phyloP scores from a whole-genome alignment of 2,888 invertebrate genomes.

The Orthosia gothica region DNA sequence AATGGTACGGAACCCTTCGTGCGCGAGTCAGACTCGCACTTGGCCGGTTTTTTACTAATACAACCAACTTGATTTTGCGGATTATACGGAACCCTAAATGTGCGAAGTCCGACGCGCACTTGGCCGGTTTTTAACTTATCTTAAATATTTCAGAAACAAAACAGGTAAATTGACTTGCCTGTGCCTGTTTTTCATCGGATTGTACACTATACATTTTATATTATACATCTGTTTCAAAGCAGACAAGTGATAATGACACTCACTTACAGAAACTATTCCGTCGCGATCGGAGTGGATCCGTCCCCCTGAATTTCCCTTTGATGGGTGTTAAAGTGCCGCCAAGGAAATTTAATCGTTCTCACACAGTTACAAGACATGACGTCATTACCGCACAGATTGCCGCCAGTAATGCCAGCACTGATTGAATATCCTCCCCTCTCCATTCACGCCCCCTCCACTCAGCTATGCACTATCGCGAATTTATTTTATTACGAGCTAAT shows the following conservation, averaged over 20 bases:
- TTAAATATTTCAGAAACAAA: no score
- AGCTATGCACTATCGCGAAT: conserved; percentile 38
- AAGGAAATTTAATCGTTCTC: conserved; percentile 57
- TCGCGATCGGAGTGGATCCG: conserved; percentile 40
- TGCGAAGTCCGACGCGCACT: no score
- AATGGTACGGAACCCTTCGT: no score
- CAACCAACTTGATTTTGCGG: no score
- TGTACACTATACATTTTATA: not conserved
- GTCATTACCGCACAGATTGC: conserved; percentile 53
- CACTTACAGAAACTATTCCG: conserved; percentile 40
- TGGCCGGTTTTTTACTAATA: no score
- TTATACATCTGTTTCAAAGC: conserved; percentile 10
- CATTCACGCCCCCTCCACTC: not conserved
- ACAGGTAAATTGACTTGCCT: no score
- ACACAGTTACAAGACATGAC: conserved; percentile 37
- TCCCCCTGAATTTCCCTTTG: conserved; percentile 47
- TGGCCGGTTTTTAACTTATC: no score
- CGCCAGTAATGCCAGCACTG: conserved; percentile 42
- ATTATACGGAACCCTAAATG: no score
- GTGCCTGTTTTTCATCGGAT: no score
- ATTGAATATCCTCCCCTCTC: conserved; percentile 47
- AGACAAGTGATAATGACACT: conserved; percentile 41
- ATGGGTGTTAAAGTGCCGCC: conserved; percentile 44
- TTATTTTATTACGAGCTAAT: conserved; percentile 52
- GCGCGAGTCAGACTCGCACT: no score